Percentiles rank a stretch among this genome's conserved stretches.
Evolutionary conservation across 2,113 vertebrate genomes (phyloP).

Genomic region (Vombatus ursinus): DNA sequence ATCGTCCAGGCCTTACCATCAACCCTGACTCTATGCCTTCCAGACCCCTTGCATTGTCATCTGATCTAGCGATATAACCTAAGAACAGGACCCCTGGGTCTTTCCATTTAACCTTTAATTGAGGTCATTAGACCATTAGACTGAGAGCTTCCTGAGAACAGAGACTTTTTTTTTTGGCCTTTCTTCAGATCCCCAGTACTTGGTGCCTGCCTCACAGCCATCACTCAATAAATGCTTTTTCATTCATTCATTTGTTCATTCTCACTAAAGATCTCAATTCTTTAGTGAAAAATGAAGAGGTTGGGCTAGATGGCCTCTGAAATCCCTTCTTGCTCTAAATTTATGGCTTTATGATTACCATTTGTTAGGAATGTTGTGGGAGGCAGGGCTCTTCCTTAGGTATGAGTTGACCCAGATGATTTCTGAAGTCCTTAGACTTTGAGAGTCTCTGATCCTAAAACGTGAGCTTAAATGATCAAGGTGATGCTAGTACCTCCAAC

Average conservation of each 20-base stretch:
- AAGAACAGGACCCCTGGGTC: not conserved
- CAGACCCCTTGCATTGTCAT: not conserved
- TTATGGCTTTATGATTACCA: not conserved
- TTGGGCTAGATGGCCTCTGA: not conserved
- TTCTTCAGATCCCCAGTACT: not conserved
- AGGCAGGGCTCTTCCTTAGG: not conserved
- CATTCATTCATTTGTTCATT: not conserved
- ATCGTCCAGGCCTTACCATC: not conserved
- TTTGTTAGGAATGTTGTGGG: not conserved
- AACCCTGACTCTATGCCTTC: not conserved
- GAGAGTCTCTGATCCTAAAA: not conserved
- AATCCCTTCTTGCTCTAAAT: not conserved
- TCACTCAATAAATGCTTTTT: not conserved
- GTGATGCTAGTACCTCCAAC: not conserved
- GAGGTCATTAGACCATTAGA: not conserved
- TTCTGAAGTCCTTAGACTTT: not conserved
- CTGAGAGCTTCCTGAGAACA: not conserved
- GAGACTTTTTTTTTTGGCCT: not conserved
- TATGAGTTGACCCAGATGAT: not conserved
- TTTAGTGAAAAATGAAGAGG: not conserved
- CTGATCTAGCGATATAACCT: not conserved
- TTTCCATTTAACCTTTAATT: not conserved
- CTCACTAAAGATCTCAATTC: not conserved
- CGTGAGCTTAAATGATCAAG: not conserved
- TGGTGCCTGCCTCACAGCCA: not conserved